These are phyloP conservation scores for Lacerta bilineata DNA, from an alignment of 2,797 vertebrate species.

Conservation along the genomic window DNA sequence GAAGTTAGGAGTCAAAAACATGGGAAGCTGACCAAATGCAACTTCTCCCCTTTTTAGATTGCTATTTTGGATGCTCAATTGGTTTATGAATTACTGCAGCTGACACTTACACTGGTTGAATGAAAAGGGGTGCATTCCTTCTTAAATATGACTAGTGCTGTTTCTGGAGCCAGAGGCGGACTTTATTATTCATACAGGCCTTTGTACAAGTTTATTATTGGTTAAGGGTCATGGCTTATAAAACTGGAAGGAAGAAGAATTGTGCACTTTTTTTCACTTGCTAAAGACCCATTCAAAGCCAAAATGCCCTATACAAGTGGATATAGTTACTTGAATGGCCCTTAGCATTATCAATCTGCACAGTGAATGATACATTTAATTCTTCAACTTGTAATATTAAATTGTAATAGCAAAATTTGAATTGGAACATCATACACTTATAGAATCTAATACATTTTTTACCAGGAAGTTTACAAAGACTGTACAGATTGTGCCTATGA, in stretches of 20 bases:
- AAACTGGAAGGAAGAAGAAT: background rate
- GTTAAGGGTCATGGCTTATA: background rate
- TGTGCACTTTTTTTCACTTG: background rate
- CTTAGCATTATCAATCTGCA: background rate
- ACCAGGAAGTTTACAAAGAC: background rate
- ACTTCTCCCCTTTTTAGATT: background rate
- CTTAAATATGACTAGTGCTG: too few relatives aligned
- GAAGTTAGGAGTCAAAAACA: background rate
- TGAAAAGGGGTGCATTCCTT: too few relatives aligned
- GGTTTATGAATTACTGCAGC: too few relatives aligned
- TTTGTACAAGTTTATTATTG: background rate
- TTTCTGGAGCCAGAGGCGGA: too few relatives aligned
- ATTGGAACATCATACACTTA: background rate
- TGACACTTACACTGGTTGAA: too few relatives aligned
- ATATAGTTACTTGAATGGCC: background rate
- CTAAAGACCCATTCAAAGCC: background rate
- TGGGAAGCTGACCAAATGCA: background rate
- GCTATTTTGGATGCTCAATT: background rate
- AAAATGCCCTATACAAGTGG: background rate
- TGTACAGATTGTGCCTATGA: background rate
- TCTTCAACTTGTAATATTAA: background rate
- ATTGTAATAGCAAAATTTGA: background rate
- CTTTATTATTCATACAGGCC: background rate
- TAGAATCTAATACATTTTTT: background rate
- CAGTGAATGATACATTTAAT: background rate